These are phyloP conservation scores for Uloborus diversus DNA, from an alignment of 1,140 invertebrate species.

Conservation along the genomic window DNA sequence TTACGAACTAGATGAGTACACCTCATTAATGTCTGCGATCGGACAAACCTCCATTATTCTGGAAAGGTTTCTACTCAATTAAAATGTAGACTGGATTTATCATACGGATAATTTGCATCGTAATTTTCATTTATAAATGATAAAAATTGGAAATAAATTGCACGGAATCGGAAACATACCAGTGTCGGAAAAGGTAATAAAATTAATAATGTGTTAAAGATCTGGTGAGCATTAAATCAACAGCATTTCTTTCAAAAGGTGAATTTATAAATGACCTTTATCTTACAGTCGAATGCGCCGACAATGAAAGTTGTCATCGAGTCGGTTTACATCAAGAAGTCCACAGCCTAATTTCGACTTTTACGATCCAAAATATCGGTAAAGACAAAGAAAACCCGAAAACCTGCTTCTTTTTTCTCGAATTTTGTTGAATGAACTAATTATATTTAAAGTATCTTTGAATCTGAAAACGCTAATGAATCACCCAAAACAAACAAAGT, in stretches of 20 bases:
- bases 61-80: no score
- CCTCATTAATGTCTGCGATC: no score
- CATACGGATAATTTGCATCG: no score
- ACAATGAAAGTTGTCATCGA: slow-evolving; percentile 36
- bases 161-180: no score
- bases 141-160: no score
- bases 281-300: slow-evolving; percentile 14
- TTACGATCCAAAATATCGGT: slow-evolving; percentile 39
- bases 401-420: neutral
- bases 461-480: slow-evolving; percentile 55
- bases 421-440: slow-evolving; percentile 51
- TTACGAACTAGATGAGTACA: no score
- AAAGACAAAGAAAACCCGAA: slow-evolving; percentile 41
- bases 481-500: slow-evolving; percentile 51
- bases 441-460: slow-evolving; percentile 56
- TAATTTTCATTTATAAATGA: no score
- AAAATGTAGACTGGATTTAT: no score
- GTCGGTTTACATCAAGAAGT: slow-evolving; percentile 20
- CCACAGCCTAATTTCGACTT: slow-evolving; percentile 41
- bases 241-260: neutral
- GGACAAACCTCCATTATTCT: no score
- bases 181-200: no score
- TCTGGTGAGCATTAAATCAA: no score
- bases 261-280: neutral
- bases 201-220: no score